These are phyloP conservation scores for Ancistrus triradiatus DNA, from an alignment of 2,113 vertebrate genomes.

Conservation along the genomic window DNA sequence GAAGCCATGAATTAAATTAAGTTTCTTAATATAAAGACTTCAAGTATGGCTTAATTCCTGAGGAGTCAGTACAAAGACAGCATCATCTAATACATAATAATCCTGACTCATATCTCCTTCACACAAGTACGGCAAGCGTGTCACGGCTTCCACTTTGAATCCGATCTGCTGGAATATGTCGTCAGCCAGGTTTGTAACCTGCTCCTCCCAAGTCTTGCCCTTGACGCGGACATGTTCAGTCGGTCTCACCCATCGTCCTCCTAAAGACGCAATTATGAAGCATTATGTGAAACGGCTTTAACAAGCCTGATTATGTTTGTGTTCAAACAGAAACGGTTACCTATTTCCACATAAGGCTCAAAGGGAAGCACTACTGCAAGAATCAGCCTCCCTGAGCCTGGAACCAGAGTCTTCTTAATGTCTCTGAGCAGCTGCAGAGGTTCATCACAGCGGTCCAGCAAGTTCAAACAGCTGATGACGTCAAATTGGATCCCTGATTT, in stretches of 20 bases:
- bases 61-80: constrained; percentile 86
- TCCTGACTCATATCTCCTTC: constrained; percentile 97
- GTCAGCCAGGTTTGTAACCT: constrained; percentile 83
- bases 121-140: constrained; percentile 92
- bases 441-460: constrained; percentile 91
- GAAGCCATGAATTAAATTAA: too few relatives aligned
- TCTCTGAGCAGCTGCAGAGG: constrained; percentile 84
- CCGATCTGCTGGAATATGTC: constrained; percentile 81
- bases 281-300: not conserved
- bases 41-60: constrained; percentile 19
- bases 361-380: constrained; percentile 91
- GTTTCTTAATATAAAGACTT: not conserved
- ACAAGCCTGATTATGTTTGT: not conserved
- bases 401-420: constrained; percentile 82
- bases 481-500: constrained; percentile 86
- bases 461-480: constrained; percentile 95
- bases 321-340: too few relatives aligned
- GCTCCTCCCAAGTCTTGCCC: constrained; percentile 93
- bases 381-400: constrained; percentile 82
- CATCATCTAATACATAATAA: constrained; percentile 93
- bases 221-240: constrained; percentile 80
- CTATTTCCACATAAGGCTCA: constrained; percentile 90
- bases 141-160: constrained; percentile 88
- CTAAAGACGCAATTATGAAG: constrained; percentile 54
- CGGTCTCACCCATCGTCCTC: constrained; percentile 92